A percentile compares a stretch with the other conserved stretches of the same genome.
phyloP scores from a whole-genome alignment of 2,113 vertebrate genomes.

The Taurulus bubalis region DNA sequence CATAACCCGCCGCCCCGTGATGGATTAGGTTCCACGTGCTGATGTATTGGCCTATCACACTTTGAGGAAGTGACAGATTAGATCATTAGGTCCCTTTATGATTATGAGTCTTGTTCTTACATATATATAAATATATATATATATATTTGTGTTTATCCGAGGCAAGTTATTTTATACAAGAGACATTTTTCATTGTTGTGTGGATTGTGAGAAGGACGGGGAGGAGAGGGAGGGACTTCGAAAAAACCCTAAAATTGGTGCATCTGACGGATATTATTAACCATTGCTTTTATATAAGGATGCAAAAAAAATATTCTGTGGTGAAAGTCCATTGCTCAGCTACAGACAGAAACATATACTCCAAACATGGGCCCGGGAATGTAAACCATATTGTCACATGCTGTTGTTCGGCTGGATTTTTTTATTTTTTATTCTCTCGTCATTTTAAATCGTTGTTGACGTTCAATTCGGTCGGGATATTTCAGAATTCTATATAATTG shows the following conservation, averaged over 20 bases:
- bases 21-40: slow-evolving; percentile 63
- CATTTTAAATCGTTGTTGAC: neutral
- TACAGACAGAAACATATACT: neutral
- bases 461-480: neutral
- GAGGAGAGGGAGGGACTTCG: slow-evolving; percentile 16
- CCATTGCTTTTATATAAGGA: slow-evolving; percentile 14
- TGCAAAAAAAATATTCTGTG: neutral
- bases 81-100: slow-evolving; percentile 72
- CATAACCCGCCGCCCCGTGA: slow-evolving; percentile 74
- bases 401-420: neutral
- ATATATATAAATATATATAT: slow-evolving; percentile 2
- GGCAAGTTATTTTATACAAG: slow-evolving; percentile 7
- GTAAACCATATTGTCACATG: neutral
- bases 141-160: slow-evolving; percentile 37
- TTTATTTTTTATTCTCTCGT: neutral
- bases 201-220: neutral
- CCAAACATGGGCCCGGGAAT: neutral
- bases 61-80: slow-evolving; percentile 77
- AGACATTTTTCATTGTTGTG: slow-evolving; percentile 16
- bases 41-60: slow-evolving; percentile 74
- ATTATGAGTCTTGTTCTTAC: slow-evolving; percentile 46
- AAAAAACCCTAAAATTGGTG: slow-evolving; percentile 2
- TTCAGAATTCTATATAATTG: neutral
- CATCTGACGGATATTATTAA: neutral
- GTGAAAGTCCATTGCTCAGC: slow-evolving; percentile 3